Evolutionary conservation across 2,888 invertebrate species (phyloP).

Genomic region (Pollenia angustigena): DNA sequence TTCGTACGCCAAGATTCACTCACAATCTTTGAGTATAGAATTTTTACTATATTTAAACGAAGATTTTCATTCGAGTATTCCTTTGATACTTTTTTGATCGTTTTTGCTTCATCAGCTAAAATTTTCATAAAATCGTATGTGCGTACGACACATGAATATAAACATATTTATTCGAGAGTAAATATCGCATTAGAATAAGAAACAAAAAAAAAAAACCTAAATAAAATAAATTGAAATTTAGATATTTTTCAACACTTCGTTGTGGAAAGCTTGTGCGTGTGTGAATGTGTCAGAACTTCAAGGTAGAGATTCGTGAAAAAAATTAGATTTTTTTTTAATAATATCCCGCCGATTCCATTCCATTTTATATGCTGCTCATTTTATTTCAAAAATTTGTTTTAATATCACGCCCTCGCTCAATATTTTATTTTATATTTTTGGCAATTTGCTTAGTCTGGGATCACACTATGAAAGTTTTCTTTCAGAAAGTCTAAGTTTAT

Average conservation of each 20-base stretch:
- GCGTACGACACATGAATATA: conserved; percentile 11
- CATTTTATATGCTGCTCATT: no score
- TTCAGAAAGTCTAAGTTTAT: no score
- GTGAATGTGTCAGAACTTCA: conserved; percentile 19
- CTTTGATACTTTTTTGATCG: conserved; percentile 61
- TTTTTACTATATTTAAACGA: conserved; percentile 54
- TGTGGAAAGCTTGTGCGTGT: conserved; percentile 22
- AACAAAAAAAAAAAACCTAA: conserved; percentile 38
- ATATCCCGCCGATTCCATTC: no score
- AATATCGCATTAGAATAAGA: conserved; percentile 5
- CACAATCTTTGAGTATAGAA: conserved; percentile 38
- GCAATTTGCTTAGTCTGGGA: no score
- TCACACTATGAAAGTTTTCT: no score
- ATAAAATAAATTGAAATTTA: conserved; percentile 61
- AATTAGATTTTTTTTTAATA: not conserved
- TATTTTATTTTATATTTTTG: no score
- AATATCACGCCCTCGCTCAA: no score
- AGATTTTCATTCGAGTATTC: conserved; percentile 51
- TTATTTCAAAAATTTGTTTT: no score
- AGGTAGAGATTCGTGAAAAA: not conserved
- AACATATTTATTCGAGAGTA: conserved; percentile 7
- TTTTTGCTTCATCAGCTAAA: conserved; percentile 28
- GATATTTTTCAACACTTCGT: conserved; percentile 59
- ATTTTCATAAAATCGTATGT: not conserved
- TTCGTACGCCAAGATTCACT: conserved; percentile 58